Evolutionary conservation across 1,140 invertebrate species (phyloP).

Genomic region (Pseudomyrmex cubaensis): DNA sequence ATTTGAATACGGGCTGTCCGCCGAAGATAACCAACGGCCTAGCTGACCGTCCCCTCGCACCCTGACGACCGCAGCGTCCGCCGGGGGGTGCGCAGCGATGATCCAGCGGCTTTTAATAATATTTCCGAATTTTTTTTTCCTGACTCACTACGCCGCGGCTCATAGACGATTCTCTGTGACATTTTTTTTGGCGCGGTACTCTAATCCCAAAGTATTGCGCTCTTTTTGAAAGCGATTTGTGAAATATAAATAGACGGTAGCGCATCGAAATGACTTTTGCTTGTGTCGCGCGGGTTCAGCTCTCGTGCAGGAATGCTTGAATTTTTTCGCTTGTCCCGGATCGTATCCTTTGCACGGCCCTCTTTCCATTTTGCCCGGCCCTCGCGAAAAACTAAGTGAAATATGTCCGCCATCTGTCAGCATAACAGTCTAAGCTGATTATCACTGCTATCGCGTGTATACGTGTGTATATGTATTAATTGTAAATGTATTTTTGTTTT

Average conservation of each 20-base stretch:
- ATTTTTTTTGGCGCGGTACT: conserved; percentile 66
- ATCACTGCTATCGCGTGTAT: not conserved
- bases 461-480: too few relatives aligned
- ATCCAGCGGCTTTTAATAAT: conserved; percentile 77
- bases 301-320: conserved; percentile 34
- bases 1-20: conserved; percentile 71
- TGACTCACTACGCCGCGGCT: conserved; percentile 39
- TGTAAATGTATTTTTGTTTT: too few relatives aligned
- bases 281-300: conserved; percentile 53
- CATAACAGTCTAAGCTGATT: not conserved
- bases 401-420: not conserved
- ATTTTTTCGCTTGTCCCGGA: conserved; percentile 45
- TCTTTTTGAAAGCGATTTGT: conserved; percentile 79
- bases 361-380: conserved; percentile 30
- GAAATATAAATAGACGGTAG: conserved; percentile 79
- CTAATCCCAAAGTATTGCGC: conserved; percentile 79
- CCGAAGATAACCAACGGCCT: conserved; percentile 74
- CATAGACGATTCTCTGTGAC: conserved; percentile 74
- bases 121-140: conserved; percentile 74
- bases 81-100: conserved; percentile 35
- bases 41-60: conserved; percentile 48
- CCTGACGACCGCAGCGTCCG: conserved; percentile 22
- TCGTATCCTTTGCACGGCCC: conserved; percentile 29
- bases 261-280: conserved; percentile 77
- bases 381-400: conserved; percentile 22